A percentile compares a stretch with the other conserved stretches of the same genome.
These are phyloP conservation scores for Ginglymostoma cirratum DNA, from an alignment of 2,113 vertebrate species.

Conservation along the genomic window DNA sequence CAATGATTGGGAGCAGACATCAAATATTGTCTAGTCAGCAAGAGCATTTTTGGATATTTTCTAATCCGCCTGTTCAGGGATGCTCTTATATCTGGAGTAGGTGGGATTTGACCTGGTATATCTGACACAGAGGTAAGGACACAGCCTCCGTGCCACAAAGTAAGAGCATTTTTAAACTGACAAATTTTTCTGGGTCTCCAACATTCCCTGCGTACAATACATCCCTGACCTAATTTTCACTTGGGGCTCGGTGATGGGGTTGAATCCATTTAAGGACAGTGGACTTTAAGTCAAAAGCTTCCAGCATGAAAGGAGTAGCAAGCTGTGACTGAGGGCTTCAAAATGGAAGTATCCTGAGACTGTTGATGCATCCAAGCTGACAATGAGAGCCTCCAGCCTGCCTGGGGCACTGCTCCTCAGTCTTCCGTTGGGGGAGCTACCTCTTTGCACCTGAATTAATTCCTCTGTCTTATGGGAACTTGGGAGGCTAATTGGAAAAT, in stretches of 20 bases:
- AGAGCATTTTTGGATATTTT: neutral
- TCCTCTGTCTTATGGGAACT: neutral
- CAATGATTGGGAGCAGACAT: neutral
- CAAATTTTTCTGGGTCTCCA: neutral
- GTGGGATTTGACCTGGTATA: no score
- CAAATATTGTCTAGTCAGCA: neutral
- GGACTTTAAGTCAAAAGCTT: neutral
- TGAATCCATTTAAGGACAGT: neutral
- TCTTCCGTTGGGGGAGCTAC: no score
- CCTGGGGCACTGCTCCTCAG: neutral
- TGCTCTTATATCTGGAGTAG: no score
- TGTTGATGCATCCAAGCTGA: no score
- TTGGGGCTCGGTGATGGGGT: neutral
- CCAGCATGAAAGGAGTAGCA: neutral
- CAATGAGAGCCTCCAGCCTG: neutral
- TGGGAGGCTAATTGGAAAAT: neutral
- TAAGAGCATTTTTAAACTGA: neutral
- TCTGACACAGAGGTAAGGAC: no score
- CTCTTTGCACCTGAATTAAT: neutral
- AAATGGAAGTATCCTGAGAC: neutral
- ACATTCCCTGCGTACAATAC: neutral
- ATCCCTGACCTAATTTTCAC: neutral
- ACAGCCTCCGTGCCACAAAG: neutral
- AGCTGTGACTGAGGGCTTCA: neutral
- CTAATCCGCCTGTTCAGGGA: no score